Conservation (phyloP, 2,888 invertebrate species). For the Lepeophtheirus nordmannii region DNA sequence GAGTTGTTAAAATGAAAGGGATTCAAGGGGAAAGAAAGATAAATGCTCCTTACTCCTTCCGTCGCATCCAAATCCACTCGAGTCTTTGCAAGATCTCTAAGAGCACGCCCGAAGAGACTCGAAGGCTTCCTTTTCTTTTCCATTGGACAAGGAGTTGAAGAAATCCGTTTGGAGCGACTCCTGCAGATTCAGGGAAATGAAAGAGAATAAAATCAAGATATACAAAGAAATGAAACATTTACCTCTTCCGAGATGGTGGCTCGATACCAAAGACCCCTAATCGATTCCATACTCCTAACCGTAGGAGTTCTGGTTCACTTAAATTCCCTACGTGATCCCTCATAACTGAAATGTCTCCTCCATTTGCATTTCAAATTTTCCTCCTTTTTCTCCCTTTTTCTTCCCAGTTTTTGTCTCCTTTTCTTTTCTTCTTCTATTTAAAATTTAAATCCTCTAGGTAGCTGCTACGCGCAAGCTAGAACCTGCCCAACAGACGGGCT, state of each 20-base stretch:
- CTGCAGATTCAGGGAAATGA: not conserved
- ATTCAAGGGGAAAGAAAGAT: too few relatives aligned
- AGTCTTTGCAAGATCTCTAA: conserved; percentile 7
- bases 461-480: too few relatives aligned
- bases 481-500: too few relatives aligned
- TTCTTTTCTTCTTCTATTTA: too few relatives aligned
- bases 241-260: not conserved
- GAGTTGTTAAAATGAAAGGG: too few relatives aligned
- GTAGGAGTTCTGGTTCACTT: not conserved
- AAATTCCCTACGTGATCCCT: conserved; percentile 1
- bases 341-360: not conserved
- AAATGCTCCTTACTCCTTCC: not conserved
- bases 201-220: not conserved
- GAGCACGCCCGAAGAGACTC: not conserved
- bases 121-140: not conserved
- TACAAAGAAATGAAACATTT: not conserved
- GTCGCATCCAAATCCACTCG: not conserved
- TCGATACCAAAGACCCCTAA: not conserved
- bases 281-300: not conserved
- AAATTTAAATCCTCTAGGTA: too few relatives aligned
- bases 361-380: not conserved
- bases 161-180: conserved; percentile 1
- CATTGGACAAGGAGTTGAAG: not conserved
- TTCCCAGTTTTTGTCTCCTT: too few relatives aligned
- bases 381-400: too few relatives aligned